phyloP scores from a whole-genome alignment of 2,797 vertebrate species.

The Anas capensis region DNA sequence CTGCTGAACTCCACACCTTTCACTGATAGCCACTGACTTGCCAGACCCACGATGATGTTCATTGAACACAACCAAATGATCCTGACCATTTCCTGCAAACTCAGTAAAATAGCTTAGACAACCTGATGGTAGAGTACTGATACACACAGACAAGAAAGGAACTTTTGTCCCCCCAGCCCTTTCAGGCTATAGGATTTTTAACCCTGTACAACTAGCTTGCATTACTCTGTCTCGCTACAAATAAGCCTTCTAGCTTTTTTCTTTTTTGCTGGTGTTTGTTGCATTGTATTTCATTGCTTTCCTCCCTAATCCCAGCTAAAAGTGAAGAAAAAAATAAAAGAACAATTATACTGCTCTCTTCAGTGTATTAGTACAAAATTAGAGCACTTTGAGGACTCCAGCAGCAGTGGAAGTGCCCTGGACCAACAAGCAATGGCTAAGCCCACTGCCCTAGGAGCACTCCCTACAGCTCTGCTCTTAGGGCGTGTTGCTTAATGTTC shows the following conservation, averaged over 20 bases:
- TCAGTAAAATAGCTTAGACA: background rate
- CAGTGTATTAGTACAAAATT: background rate
- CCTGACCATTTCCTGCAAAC: background rate
- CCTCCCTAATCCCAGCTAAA: background rate
- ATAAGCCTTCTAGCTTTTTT: background rate
- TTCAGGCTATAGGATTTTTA: background rate
- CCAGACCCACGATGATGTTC: background rate
- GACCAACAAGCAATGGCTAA: background rate
- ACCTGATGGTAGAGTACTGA: background rate
- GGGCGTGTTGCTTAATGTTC: background rate
- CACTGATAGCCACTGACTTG: background rate
- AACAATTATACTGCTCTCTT: accelerated
- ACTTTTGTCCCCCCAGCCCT: background rate
- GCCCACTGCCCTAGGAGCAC: background rate
- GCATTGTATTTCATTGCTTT: background rate
- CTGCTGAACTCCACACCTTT: background rate
- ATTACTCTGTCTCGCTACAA: background rate
- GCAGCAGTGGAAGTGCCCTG: background rate
- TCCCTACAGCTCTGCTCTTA: background rate
- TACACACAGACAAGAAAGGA: background rate
- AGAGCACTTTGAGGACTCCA: background rate
- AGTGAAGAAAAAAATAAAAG: background rate
- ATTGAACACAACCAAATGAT: background rate
- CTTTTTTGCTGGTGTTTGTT: background rate
- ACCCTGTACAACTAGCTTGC: background rate